A percentile compares a stretch with the other conserved stretches of the same genome.
Evolutionary conservation across 2,797 vertebrate genomes (phyloP).

Genomic region (Chrosomus eos): DNA sequence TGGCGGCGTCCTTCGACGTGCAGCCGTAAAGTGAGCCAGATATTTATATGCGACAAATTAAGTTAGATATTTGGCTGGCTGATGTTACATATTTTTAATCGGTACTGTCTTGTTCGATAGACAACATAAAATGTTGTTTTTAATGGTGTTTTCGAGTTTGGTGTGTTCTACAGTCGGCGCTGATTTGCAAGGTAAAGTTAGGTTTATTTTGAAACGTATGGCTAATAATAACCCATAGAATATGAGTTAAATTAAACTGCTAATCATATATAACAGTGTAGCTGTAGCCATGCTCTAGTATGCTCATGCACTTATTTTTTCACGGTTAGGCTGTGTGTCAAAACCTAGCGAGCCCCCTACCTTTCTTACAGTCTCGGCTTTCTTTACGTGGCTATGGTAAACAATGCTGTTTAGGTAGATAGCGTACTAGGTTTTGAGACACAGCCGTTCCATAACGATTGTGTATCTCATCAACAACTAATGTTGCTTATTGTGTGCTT

Average conservation of each 20-base stretch:
- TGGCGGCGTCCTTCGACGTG: constrained; percentile 53
- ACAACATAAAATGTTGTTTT: background rate
- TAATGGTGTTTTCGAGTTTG: background rate
- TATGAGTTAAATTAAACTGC: background rate
- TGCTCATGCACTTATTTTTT: background rate
- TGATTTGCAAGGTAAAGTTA: constrained; percentile 48
- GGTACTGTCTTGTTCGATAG: background rate
- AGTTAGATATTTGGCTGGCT: background rate
- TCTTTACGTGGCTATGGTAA: background rate
- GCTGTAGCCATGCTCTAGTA: background rate
- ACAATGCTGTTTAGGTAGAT: background rate
- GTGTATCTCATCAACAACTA: background rate
- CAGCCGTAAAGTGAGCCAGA: background rate
- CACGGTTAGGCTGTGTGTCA: background rate
- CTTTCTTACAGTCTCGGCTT: background rate
- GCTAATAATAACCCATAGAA: background rate
- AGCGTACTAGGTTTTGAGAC: background rate
- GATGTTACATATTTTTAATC: background rate
- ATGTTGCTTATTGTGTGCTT: background rate
- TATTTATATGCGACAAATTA: background rate
- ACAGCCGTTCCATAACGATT: too few relatives aligned
- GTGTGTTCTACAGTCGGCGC: background rate
- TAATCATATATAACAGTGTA: background rate
- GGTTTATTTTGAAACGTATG: constrained; percentile 11
- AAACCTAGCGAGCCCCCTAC: background rate